Evolutionary conservation across 2,888 invertebrate genomes (phyloP).

Genomic region (Drosophila anomalata): DNA sequence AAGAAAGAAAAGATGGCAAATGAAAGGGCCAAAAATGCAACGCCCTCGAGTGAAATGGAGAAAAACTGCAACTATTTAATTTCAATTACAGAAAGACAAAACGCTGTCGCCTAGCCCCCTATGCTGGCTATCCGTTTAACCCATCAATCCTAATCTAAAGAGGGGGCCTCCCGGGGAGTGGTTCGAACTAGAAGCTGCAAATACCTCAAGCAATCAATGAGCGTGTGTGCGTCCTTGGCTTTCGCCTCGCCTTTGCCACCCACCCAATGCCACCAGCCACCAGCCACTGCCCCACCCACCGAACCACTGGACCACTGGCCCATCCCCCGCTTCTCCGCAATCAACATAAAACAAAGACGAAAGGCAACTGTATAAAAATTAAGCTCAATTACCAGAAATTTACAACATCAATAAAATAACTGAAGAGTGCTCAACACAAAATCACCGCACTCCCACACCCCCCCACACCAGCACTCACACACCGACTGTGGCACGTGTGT

Average conservation of each 20-base stretch:
- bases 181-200: constrained; percentile 38
- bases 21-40: neutral
- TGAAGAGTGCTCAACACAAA: constrained; percentile 77
- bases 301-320: neutral
- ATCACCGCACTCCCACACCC: constrained; percentile 62
- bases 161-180: constrained; percentile 1
- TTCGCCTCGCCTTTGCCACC: neutral
- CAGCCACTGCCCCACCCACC: no score
- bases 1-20: neutral
- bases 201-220: constrained; percentile 45
- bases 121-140: neutral
- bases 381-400: constrained; percentile 80
- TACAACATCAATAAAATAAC: constrained; percentile 80
- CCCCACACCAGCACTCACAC: constrained; percentile 4
- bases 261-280: neutral
- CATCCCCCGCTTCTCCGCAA: constrained; percentile 41
- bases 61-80: constrained; percentile 66
- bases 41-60: constrained; percentile 7
- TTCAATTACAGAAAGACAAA: constrained; percentile 61
- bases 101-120: constrained; percentile 23
- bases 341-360: constrained; percentile 74
- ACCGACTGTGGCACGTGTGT: constrained; percentile 16
- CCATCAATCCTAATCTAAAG: constrained; percentile 36
- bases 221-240: neutral
- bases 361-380: constrained; percentile 77